Conservation (phyloP, 2,113 vertebrate genomes). For the Psittacus erithacus region DNA sequence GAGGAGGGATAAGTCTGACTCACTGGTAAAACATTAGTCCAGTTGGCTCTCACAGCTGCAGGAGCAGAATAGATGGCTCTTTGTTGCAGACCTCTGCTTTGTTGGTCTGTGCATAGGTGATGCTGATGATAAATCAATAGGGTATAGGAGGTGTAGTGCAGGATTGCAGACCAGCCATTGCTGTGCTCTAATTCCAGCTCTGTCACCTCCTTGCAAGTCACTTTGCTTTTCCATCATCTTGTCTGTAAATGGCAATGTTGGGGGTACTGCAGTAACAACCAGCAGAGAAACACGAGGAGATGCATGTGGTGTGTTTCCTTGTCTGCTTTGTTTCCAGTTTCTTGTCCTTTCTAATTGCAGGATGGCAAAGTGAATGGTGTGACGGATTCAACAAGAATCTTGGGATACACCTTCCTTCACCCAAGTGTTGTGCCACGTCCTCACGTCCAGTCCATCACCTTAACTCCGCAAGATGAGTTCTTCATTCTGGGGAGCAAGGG, state of each 20-base stretch:
- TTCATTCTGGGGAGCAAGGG: slow-evolving; percentile 96
- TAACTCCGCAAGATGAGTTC: slow-evolving; percentile 94
- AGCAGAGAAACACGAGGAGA: neutral
- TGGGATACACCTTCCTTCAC: slow-evolving; percentile 98
- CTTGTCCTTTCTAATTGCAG: slow-evolving; percentile 68
- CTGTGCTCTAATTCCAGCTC: neutral
- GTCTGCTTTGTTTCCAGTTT: neutral
- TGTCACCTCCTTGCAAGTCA: neutral
- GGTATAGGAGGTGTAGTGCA: neutral
- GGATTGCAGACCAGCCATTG: neutral
- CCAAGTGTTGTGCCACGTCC: slow-evolving; percentile 93
- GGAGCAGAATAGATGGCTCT: slow-evolving; percentile 4
- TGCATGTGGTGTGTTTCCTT: neutral
- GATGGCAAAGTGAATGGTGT: slow-evolving; percentile 98
- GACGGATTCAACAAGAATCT: slow-evolving; percentile 93
- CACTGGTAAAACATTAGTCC: slow-evolving; percentile 38
- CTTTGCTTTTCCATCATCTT: neutral
- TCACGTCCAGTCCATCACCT: slow-evolving; percentile 89
- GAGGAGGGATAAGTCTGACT: slow-evolving; percentile 44
- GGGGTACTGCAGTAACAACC: neutral
- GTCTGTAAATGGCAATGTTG: neutral
- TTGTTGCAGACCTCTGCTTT: slow-evolving; percentile 18
- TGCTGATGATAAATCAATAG: neutral
- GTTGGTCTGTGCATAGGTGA: slow-evolving; percentile 20
- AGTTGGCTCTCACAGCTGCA: slow-evolving; percentile 28